Evolutionary conservation across 1,140 invertebrate genomes (phyloP).

Genomic region (Vanessa tameamea): DNA sequence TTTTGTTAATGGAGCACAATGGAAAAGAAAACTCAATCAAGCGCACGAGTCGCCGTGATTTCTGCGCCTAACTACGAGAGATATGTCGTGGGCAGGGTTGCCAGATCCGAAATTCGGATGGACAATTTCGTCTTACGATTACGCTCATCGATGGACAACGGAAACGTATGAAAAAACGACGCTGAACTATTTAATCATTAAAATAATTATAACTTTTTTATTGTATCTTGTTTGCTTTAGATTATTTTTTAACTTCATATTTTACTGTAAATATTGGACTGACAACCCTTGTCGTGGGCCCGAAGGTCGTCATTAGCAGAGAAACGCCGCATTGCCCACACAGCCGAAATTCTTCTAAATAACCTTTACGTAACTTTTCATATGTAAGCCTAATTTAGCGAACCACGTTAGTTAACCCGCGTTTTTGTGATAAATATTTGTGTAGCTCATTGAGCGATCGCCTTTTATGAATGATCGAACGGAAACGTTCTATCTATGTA

Average conservation of each 20-base stretch:
- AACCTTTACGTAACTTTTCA: constrained; percentile 64
- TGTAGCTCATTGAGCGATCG: constrained; percentile 8
- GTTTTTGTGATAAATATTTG: constrained; percentile 41
- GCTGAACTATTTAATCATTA: no score
- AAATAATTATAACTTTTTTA: not conserved
- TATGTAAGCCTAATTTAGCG: constrained; percentile 62
- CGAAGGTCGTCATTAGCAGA: constrained; percentile 65
- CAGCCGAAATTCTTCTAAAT: constrained; percentile 60
- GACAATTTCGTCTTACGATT: not conserved
- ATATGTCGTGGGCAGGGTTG: constrained; percentile 64
- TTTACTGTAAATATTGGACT: not conserved
- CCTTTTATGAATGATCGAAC: not conserved
- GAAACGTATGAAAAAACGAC: no score
- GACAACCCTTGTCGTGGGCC: constrained; percentile 33
- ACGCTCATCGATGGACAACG: no score
- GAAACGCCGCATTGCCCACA: constrained; percentile 54
- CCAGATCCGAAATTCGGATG: not conserved
- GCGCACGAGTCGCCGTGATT: constrained; percentile 72
- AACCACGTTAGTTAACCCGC: constrained; percentile 35
- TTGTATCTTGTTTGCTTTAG: not conserved
- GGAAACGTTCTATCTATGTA: not conserved
- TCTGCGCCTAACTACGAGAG: constrained; percentile 73
- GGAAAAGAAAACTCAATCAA: constrained; percentile 78
- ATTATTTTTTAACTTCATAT: not conserved
- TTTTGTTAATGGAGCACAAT: constrained; percentile 77